These are phyloP conservation scores for Trichechus manatus DNA, from an alignment of 2,113 vertebrate genomes.

Conservation along the genomic window DNA sequence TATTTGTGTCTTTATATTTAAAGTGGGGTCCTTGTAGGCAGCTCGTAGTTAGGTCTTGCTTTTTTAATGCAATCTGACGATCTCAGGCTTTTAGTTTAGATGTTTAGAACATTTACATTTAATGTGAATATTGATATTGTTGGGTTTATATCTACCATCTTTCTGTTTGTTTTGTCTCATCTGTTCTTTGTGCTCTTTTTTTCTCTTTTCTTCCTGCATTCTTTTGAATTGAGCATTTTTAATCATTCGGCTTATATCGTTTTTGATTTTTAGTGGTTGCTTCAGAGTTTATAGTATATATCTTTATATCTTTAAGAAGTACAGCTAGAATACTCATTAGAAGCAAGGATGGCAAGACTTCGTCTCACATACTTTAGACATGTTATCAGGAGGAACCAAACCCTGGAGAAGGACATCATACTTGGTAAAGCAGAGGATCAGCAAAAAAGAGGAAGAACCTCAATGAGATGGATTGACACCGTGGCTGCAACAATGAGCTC, in stretches of 20 bases:
- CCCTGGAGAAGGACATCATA: too few species aligned
- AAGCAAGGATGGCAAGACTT: too few species aligned
- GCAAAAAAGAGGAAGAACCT: too few species aligned
- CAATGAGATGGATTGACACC: too few species aligned
- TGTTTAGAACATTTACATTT: constrained; percentile 35
- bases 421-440: too few species aligned
- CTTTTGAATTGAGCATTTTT: not conserved
- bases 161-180: not conserved
- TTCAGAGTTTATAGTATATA: not conserved
- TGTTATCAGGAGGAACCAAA: too few species aligned
- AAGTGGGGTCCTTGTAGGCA: not conserved
- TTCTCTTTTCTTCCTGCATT: not conserved
- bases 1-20: not conserved
- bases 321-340: too few species aligned
- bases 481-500: too few species aligned
- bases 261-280: not conserved
- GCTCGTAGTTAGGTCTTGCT: not conserved
- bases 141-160: not conserved
- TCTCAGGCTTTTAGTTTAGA: not conserved
- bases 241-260: not conserved
- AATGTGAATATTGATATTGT: not conserved
- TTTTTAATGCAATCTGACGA: not conserved
- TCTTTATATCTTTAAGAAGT: not conserved
- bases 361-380: too few species aligned
- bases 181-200: not conserved